phyloP scores from a whole-genome alignment of 2,113 vertebrate genomes.

The Aramus guarauna region DNA sequence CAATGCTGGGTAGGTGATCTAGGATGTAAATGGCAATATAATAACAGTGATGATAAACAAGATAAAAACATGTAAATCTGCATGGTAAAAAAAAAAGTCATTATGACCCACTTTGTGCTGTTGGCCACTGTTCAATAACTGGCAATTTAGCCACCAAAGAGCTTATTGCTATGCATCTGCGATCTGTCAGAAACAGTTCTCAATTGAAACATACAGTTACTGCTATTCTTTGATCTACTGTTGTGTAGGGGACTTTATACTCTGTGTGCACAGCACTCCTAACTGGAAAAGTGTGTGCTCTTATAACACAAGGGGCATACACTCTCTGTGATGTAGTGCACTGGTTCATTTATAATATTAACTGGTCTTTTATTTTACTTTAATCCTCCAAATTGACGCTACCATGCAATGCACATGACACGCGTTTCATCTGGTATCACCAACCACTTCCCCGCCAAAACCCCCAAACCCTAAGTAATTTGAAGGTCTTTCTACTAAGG shows the following conservation, averaged over 20 bases:
- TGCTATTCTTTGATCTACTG: constrained; percentile 45
- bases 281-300: constrained; percentile 12
- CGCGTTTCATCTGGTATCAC: background rate
- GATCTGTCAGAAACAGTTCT: constrained; percentile 57
- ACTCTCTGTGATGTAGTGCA: background rate
- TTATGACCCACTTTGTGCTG: constrained; percentile 5
- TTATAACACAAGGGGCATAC: background rate
- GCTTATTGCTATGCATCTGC: constrained; percentile 24
- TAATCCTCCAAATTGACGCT: background rate
- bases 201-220: constrained; percentile 28
- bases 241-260: background rate
- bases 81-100: constrained; percentile 10
- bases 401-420: background rate
- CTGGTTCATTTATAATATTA: background rate
- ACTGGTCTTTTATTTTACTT: background rate
- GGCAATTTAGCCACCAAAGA: constrained; percentile 18
- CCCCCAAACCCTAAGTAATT: background rate
- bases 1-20: background rate
- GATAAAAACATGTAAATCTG: constrained; percentile 11
- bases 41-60: constrained; percentile 17
- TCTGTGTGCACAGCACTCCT: background rate
- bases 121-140: constrained; percentile 49
- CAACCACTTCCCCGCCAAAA: rapidly evolving
- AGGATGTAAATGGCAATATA: background rate
- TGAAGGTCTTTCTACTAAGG: background rate